These are phyloP conservation scores for Hippocampus zosterae DNA, from an alignment of 2,113 vertebrate species.

Conservation along the genomic window DNA sequence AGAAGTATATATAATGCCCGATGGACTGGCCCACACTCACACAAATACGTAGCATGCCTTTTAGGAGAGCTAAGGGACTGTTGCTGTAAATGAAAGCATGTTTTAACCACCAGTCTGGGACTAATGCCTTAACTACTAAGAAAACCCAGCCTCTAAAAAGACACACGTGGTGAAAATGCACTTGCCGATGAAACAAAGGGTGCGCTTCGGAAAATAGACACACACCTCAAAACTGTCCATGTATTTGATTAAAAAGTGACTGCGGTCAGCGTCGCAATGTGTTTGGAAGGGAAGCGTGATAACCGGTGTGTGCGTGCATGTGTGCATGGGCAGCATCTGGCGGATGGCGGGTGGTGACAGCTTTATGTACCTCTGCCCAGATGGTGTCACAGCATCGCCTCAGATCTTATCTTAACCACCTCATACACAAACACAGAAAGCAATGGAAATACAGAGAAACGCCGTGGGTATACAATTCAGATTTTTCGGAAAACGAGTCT, in stretches of 20 bases:
- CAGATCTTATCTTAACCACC: constrained; percentile 71
- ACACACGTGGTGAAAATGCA: constrained; percentile 29
- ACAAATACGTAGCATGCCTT: constrained; percentile 32
- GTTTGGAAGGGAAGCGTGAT: constrained; percentile 34
- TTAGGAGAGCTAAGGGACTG: constrained; percentile 53
- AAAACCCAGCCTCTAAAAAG: constrained; percentile 42
- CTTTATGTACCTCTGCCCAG: constrained; percentile 76
- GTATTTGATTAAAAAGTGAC: constrained; percentile 15
- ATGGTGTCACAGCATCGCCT: constrained; percentile 77
- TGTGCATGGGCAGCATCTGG: constrained; percentile 73
- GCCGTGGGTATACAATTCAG: too few relatives aligned
- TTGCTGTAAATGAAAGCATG: constrained; percentile 49
- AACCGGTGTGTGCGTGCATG: constrained; percentile 34
- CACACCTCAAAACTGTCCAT: background rate
- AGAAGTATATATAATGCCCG: constrained; percentile 31
- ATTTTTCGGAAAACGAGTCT: too few relatives aligned
- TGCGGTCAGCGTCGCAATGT: constrained; percentile 2
- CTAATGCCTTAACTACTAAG: constrained; percentile 53
- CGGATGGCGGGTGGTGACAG: constrained; percentile 71
- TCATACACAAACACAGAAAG: constrained; percentile 27
- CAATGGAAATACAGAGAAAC: constrained; percentile 32
- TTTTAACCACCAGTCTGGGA: constrained; percentile 62
- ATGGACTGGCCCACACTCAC: constrained; percentile 29
- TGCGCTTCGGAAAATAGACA: constrained; percentile 5
- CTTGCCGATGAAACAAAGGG: constrained; percentile 24